A percentile compares a stretch with the other conserved stretches of the same genome.
Conservation (phyloP, 1,140 invertebrate species). For the Eueides isabella region DNA sequence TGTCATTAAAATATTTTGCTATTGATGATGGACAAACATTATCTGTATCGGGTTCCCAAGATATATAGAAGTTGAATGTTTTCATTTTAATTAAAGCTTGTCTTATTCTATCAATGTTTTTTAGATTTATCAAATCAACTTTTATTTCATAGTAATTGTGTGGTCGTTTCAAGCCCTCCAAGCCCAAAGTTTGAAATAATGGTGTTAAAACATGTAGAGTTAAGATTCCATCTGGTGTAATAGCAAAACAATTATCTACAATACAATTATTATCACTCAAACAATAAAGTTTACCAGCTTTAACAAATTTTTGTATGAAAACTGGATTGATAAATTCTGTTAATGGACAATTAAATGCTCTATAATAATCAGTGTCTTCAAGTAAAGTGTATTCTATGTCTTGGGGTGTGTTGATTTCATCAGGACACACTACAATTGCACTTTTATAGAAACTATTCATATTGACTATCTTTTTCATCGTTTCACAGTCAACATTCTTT, state of each 20-base stretch:
- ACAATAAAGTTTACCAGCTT: conserved; percentile 61
- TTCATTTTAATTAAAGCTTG: conserved; percentile 55
- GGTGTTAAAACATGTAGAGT: conserved; percentile 60
- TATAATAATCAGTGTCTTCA: conserved; percentile 70
- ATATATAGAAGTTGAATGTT: conserved; percentile 60
- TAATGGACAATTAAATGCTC: conserved; percentile 55
- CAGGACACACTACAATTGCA: conserved; percentile 66
- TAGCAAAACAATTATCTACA: conserved; percentile 59
- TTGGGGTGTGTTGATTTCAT: conserved; percentile 56
- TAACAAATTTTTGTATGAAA: conserved; percentile 69
- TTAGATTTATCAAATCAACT: conserved; percentile 58
- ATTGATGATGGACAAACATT: conserved; percentile 71
- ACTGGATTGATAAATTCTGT: conserved; percentile 56
- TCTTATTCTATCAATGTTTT: conserved; percentile 47
- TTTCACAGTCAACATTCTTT: conserved; percentile 45
- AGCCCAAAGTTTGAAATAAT: conserved; percentile 65
- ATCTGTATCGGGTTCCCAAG: conserved; percentile 63
- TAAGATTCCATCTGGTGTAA: conserved; percentile 67
- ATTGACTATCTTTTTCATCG: conserved; percentile 43
- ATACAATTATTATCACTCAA: conserved; percentile 64
- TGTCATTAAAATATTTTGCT: conserved; percentile 68
- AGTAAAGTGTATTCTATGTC: conserved; percentile 55
- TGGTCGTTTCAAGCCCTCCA: conserved; percentile 62
- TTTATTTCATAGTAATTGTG: conserved; percentile 62
- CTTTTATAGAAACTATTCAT: conserved; percentile 69